phyloP scores from a whole-genome alignment of 2,113 vertebrate species.

The Jacana jacana region DNA sequence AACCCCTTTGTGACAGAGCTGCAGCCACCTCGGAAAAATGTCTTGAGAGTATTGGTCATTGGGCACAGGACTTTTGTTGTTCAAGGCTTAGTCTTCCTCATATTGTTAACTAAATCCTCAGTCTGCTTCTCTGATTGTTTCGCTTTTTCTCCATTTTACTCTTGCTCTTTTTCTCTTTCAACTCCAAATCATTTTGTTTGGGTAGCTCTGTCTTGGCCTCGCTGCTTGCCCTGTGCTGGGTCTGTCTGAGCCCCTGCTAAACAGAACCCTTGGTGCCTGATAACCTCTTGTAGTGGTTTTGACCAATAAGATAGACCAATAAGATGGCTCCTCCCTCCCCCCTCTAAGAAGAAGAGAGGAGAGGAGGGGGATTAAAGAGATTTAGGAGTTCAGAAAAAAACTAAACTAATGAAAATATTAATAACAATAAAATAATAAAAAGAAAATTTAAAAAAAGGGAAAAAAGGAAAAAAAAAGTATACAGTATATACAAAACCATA shows the following conservation, averaged over 20 bases:
- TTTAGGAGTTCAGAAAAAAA: too few relatives aligned
- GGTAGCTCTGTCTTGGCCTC: background rate
- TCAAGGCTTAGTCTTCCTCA: background rate
- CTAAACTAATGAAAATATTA: too few relatives aligned
- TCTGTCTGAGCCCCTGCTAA: rapidly evolving
- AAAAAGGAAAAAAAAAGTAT: too few relatives aligned
- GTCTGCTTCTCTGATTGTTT: background rate
- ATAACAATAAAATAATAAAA: too few relatives aligned
- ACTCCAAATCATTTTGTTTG: background rate
- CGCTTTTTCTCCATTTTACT: background rate
- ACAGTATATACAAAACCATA: too few relatives aligned
- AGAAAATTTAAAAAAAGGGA: too few relatives aligned
- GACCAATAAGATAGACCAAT: too few relatives aligned
- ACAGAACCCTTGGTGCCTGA: rapidly evolving
- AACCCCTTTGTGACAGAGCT: background rate
- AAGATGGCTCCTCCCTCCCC: too few relatives aligned
- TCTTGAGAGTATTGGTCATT: background rate
- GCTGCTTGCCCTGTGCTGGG: rapidly evolving
- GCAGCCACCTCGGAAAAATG: background rate
- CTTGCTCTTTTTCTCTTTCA: background rate
- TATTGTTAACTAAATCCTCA: background rate
- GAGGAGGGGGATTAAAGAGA: too few relatives aligned
- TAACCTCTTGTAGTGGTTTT: background rate
- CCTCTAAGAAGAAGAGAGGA: too few relatives aligned
- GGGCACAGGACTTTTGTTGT: background rate